These are phyloP conservation scores for Drosophila anomalata DNA, from an alignment of 2,888 invertebrate genomes.

Conservation along the genomic window DNA sequence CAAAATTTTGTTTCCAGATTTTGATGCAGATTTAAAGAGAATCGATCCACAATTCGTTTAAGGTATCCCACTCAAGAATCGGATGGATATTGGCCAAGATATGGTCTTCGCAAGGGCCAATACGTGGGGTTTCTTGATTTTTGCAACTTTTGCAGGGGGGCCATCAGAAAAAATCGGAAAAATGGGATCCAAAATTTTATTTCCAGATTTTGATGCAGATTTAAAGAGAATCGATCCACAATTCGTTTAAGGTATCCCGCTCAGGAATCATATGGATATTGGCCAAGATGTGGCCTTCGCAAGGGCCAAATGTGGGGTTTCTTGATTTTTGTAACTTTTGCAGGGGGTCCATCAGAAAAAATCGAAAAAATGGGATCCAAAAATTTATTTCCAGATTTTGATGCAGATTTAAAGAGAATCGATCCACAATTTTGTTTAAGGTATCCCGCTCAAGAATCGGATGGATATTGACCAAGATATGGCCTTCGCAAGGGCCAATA, in stretches of 20 bases:
- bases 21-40: not conserved
- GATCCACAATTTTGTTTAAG: not conserved
- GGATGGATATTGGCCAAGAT: not conserved
- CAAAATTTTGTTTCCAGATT: not conserved
- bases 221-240: not conserved
- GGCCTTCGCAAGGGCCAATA: not conserved
- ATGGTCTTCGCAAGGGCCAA: not conserved
- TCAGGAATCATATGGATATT: not conserved
- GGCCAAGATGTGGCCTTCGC: not conserved
- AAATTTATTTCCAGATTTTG: too few relatives aligned
- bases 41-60: not conserved
- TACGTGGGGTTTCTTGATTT: not conserved
- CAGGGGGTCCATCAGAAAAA: not conserved
- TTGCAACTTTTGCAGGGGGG: not conserved
- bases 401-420: not conserved
- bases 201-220: not conserved
- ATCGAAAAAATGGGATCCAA: not conserved
- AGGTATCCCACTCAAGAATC: not conserved
- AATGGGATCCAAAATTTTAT: not conserved
- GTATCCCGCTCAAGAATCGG: not conserved
- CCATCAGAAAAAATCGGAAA: not conserved
- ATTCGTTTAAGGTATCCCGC: not conserved
- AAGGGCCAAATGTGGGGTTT: not conserved
- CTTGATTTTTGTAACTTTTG: too few relatives aligned
- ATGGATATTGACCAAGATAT: not conserved